phyloP scores from a whole-genome alignment of 2,113 vertebrate genomes.

The Phyllostomus hastatus region DNA sequence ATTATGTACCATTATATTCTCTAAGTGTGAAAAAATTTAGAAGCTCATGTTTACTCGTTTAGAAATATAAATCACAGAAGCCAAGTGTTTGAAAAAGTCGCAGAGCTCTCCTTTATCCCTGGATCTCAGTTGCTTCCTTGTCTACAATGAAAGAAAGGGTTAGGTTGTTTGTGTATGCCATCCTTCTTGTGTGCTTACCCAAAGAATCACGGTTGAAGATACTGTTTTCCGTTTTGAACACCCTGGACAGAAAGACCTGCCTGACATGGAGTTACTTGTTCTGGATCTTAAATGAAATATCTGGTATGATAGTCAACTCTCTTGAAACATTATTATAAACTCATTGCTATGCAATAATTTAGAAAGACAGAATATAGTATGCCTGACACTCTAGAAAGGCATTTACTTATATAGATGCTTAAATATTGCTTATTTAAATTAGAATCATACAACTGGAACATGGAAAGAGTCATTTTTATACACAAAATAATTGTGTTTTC shows the following conservation, averaged over 20 bases:
- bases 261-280: neutral
- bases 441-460: neutral
- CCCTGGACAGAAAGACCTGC: neutral
- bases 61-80: constrained; percentile 34
- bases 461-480: constrained; percentile 30
- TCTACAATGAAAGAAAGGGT: neutral
- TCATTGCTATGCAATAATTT: constrained; percentile 34
- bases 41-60: constrained; percentile 31
- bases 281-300: neutral
- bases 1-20: neutral
- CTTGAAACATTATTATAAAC: neutral
- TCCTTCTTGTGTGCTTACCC: neutral
- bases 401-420: constrained; percentile 10
- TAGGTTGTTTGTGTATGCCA: neutral
- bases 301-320: neutral
- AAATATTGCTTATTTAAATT: constrained; percentile 20
- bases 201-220: neutral
- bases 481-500: constrained; percentile 7
- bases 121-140: neutral
- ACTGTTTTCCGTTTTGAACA: neutral
- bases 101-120: neutral
- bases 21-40: neutral
- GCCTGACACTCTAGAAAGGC: neutral
- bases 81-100: neutral
- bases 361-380: neutral